Percentiles rank a stretch among this genome's conserved stretches.
Conservation (phyloP, 2,888 invertebrate genomes). For the Cyclophora punctaria region DNA sequence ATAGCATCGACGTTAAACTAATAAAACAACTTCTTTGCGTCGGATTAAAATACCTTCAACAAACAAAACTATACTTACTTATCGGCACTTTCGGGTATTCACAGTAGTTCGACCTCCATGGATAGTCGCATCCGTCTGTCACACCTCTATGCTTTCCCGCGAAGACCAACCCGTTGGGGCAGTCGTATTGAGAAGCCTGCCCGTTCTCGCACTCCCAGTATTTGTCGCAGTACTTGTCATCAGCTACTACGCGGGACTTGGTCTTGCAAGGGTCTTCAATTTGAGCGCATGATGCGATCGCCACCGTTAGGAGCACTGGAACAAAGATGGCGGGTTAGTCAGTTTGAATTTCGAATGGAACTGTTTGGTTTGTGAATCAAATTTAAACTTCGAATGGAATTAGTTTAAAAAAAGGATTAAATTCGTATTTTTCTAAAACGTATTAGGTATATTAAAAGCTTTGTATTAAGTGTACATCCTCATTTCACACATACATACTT, state of each 20-base stretch:
- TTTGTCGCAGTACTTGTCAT: constrained; percentile 84
- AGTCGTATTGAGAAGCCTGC: constrained; percentile 88
- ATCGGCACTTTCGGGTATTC: constrained; percentile 76
- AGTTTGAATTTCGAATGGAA: too few species aligned
- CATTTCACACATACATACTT: too few species aligned
- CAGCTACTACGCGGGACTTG: constrained; percentile 83
- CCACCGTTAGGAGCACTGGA: constrained; percentile 43
- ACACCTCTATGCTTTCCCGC: constrained; percentile 91
- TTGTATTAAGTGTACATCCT: too few species aligned
- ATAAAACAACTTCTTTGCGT: too few species aligned
- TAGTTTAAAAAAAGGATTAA: too few species aligned
- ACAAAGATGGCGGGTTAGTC: constrained; percentile 4
- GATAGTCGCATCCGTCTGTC: constrained; percentile 92
- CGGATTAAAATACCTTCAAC: not conserved
- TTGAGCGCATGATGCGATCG: constrained; percentile 45
- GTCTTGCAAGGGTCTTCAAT: constrained; percentile 88
- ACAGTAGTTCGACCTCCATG: constrained; percentile 92
- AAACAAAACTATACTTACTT: constrained; percentile 76
- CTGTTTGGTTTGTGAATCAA: too few species aligned
- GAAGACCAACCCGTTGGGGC: constrained; percentile 92
- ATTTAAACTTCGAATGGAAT: too few species aligned
- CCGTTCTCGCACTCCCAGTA: constrained; percentile 93
- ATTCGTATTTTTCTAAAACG: too few species aligned
- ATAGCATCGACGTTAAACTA: too few species aligned
- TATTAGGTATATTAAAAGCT: too few species aligned